Evolutionary conservation across 2,888 invertebrate species (phyloP), one percentile per base, ranked within the genome.

Genomic region (Folsomia manolachei): DNA sequence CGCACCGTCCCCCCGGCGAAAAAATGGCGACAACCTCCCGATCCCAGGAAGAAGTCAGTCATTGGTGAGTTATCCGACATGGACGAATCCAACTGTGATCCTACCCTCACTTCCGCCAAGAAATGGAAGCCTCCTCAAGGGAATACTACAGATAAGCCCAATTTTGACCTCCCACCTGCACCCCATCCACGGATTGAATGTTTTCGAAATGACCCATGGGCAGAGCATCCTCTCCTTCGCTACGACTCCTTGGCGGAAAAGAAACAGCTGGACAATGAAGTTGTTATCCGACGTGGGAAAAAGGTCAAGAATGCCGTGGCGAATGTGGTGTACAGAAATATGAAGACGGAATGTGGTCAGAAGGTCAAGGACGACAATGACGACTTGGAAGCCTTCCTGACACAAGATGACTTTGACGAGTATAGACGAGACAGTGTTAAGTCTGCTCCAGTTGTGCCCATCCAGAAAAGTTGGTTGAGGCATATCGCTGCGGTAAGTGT

Each of bases 331-430:
- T 63, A 71, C 21, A 75, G 68, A 61, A n/a, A n/a, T n/a, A n/a
- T n/a, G n/a, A 67, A 70, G 7, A 67, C 71, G 56, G 56, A n/a
- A 1, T 23, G 25, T 21, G 71, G 63, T 7, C n/a, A 21, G 2
- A 68, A 65, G 11, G 51, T 72, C 23, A 60, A 65, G 27, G 63
- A 61, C 21, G 63, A 60, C 18, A 62, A 65, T 11, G 27, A 39
- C 2, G 70, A 72, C 1, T 63, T 78, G 1, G 77, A 79, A 18
- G 70, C 65, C 19, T 79, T 77, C 26, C 69, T 79, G 1, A 79
- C 75, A 0, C 77, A 78, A 72, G 79, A 78, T 24, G 79, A 79
- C 73, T 79, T 73, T 69, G 76, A 75, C 23, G 79, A 80, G 63
- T 80, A 77, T 27, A 61, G 79, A 4, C 67, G 80, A 26, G 77